Conservation (phyloP, 2,888 invertebrate genomes). For the Chalcosyrphus nemorum region DNA sequence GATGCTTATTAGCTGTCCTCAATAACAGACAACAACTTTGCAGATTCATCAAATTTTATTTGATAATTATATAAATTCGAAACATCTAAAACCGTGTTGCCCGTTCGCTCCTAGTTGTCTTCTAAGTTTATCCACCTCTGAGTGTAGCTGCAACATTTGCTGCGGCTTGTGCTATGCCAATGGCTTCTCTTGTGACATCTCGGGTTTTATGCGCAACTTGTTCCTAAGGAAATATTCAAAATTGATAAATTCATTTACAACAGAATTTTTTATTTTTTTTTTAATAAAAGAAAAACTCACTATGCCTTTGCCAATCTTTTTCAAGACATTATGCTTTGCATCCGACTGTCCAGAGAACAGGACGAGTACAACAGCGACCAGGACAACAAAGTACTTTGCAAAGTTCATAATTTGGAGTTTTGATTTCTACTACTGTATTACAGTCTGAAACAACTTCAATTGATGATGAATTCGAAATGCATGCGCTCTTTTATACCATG, state of each 20-base stretch:
- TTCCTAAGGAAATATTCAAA: neutral
- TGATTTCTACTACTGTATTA: neutral
- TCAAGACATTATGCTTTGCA: constrained; percentile 60
- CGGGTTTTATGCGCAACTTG: no score
- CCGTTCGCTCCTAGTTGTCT: no score
- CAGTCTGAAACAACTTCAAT: neutral
- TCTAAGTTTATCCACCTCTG: no score
- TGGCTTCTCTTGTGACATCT: no score
- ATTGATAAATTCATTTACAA: neutral
- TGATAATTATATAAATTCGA: no score
- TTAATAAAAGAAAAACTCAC: neutral
- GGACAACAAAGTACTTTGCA: constrained; percentile 74
- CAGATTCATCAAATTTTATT: no score
- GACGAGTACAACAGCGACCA: constrained; percentile 75
- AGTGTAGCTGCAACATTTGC: neutral
- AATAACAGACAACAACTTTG: no score
- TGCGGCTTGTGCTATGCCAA: neutral
- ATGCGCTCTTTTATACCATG: neutral
- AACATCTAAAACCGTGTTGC: no score
- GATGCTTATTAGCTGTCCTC: no score
- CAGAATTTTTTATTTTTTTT: neutral
- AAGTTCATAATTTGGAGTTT: constrained; percentile 74
- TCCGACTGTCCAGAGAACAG: constrained; percentile 76
- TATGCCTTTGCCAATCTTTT: neutral
- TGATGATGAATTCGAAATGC: neutral